Conservation (phyloP, 2,113 vertebrate genomes). For the Megaceryle maxima region DNA sequence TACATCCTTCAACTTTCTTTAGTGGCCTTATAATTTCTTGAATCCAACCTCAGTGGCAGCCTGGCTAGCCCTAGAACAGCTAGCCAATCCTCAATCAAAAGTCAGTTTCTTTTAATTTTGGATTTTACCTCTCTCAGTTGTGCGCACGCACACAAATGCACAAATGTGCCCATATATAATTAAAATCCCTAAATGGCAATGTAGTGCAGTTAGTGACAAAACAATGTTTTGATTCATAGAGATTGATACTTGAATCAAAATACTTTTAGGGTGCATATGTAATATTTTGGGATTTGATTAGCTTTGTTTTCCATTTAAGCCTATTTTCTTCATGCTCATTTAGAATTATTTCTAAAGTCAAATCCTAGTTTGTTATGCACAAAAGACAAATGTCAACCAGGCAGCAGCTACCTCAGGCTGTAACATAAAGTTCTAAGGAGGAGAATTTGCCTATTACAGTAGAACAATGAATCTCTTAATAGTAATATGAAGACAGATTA, state of each 20-base stretch:
- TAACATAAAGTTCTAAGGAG: background rate
- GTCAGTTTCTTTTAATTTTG: background rate
- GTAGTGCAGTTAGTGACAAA: background rate
- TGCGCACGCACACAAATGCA: background rate
- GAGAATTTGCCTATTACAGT: background rate
- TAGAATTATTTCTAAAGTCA: background rate
- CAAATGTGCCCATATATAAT: background rate
- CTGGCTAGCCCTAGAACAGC: background rate
- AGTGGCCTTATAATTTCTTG: background rate
- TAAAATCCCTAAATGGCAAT: background rate
- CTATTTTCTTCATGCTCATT: background rate
- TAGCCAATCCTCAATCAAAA: background rate
- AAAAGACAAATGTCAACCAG: background rate
- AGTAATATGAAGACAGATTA: background rate
- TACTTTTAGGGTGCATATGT: background rate
- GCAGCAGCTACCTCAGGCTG: rapidly evolving
- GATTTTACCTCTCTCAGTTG: background rate
- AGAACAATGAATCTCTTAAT: background rate
- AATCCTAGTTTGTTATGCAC: background rate
- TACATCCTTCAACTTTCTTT: background rate
- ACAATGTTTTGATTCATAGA: background rate
- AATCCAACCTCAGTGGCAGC: background rate
- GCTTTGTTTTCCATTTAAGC: background rate
- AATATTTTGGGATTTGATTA: background rate
- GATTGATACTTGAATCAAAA: background rate